These are phyloP conservation scores for Ophion ventricosus DNA, from an alignment of 2,888 invertebrate species.

Conservation along the genomic window DNA sequence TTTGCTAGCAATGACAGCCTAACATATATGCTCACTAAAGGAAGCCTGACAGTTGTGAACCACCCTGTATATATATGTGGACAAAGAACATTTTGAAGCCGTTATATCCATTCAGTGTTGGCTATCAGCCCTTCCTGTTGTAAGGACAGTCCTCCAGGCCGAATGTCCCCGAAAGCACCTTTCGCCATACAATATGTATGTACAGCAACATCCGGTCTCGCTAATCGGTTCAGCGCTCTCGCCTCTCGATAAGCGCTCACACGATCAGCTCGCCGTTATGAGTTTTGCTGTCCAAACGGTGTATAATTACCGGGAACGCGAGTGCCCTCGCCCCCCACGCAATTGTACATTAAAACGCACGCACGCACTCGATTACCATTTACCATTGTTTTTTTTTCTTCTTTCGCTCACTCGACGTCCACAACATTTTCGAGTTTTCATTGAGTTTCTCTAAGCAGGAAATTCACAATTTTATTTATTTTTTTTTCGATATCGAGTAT, in stretches of 20 bases:
- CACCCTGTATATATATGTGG: too few relatives aligned
- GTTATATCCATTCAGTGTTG: too few relatives aligned
- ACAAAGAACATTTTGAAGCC: too few relatives aligned
- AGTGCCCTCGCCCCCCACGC: constrained; percentile 39
- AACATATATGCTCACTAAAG: too few relatives aligned
- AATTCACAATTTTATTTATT: not conserved
- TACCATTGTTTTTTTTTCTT: constrained; percentile 25
- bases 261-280: constrained; percentile 51
- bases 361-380: constrained; percentile 44
- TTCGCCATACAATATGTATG: not conserved
- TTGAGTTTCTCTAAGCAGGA: too few relatives aligned
- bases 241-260: constrained; percentile 54
- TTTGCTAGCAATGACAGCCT: too few relatives aligned
- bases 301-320: constrained; percentile 54
- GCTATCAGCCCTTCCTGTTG: not conserved
- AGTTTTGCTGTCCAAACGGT: constrained; percentile 49
- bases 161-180: not conserved
- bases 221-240: constrained; percentile 53
- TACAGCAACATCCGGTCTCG: constrained; percentile 42
- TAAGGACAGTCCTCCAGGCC: not conserved
- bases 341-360: constrained; percentile 45
- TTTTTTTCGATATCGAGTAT: not conserved
- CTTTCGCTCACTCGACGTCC: not conserved
- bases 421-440: not conserved
- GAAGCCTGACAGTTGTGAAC: too few relatives aligned